Conservation (phyloP, 2,113 vertebrate genomes). For the Nannospalax galili region DNA sequence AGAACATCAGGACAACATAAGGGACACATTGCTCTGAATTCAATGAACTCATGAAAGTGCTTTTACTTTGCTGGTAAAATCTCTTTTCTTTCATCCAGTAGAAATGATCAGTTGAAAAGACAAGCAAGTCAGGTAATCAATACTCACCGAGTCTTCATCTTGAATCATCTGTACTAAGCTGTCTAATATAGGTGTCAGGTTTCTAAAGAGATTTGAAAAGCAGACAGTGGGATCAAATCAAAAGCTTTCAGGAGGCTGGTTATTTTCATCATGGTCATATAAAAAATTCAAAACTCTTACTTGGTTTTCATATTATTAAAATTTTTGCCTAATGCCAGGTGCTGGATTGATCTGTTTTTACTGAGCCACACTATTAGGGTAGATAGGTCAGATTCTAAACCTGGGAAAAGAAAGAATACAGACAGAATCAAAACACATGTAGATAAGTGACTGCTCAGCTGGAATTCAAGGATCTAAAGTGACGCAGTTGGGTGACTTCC, state of each 20-base stretch:
- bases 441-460: neutral
- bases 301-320: constrained; percentile 99
- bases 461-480: neutral
- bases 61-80: neutral
- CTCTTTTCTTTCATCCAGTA: no score
- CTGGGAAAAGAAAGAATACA: constrained; percentile 85
- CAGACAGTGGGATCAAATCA: constrained; percentile 79
- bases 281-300: constrained; percentile 88
- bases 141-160: constrained; percentile 98
- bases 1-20: neutral
- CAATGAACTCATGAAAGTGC: neutral
- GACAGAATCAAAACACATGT: constrained; percentile 73
- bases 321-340: constrained; percentile 97
- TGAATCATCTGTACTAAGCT: constrained; percentile 99
- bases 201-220: constrained; percentile 89
- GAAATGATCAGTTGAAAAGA: no score
- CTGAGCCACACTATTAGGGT: constrained; percentile 97
- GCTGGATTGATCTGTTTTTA: constrained; percentile 97
- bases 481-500: neutral
- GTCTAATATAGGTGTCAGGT: constrained; percentile 96
- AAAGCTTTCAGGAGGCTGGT: constrained; percentile 65
- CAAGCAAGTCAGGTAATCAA: constrained; percentile 29
- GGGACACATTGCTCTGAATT: neutral
- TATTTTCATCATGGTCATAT: constrained; percentile 70
- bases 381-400: constrained; percentile 96